phyloP scores from a whole-genome alignment of 2,888 invertebrate genomes.

The Dendrolimus pini region DNA sequence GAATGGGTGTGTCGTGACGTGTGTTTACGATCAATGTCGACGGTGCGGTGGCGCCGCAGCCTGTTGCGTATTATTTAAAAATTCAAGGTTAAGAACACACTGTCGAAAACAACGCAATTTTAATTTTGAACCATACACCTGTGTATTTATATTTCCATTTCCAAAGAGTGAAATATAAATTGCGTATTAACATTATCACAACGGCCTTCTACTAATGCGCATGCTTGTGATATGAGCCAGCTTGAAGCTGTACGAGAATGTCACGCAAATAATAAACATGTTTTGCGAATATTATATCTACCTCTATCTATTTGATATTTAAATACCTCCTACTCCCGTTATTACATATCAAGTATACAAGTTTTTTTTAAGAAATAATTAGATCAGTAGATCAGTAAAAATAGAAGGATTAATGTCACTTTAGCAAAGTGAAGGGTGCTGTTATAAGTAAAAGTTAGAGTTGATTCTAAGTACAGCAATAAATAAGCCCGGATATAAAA shows the following conservation, averaged over 20 bases:
- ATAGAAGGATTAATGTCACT: background rate
- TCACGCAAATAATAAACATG: background rate
- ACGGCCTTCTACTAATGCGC: background rate
- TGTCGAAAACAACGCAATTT: background rate
- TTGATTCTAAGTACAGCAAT: no score
- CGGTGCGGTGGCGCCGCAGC: slow-evolving; percentile 38
- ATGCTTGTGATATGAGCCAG: background rate
- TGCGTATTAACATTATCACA: background rate
- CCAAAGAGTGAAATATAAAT: background rate
- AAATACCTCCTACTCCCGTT: background rate
- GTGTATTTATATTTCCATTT: background rate
- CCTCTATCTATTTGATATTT: background rate
- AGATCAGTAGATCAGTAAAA: background rate
- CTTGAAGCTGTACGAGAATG: background rate
- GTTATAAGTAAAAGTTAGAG: no score
- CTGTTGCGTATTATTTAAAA: slow-evolving; percentile 65
- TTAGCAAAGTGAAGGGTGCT: no score
- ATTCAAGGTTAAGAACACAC: slow-evolving; percentile 41
- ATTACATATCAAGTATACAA: background rate
- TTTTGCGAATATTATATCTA: background rate
- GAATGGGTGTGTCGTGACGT: slow-evolving; percentile 73
- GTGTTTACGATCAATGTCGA: slow-evolving; percentile 41
- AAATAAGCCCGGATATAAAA: no score
- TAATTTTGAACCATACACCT: background rate
- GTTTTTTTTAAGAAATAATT: background rate